phyloP scores from a whole-genome alignment of 2,113 vertebrate genomes.

The Podarcis muralis region DNA sequence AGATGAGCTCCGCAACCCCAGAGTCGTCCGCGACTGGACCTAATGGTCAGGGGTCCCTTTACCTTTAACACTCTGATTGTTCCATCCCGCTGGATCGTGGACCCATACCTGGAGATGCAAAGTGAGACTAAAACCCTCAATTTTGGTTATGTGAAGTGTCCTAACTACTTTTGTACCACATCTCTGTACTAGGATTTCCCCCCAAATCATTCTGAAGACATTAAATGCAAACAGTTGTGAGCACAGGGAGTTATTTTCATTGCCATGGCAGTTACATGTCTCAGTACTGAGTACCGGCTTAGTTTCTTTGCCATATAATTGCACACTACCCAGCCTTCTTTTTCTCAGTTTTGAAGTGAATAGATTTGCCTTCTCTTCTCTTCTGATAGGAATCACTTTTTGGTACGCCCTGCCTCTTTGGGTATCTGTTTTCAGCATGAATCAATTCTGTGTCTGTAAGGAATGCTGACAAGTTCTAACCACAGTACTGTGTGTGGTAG shows the following conservation, averaged over 20 bases:
- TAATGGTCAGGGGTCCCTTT: too few relatives aligned
- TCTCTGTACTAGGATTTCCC: too few relatives aligned
- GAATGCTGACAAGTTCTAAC: constrained; percentile 1
- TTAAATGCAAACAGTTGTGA: neutral
- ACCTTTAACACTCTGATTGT: neutral
- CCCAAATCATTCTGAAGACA: neutral
- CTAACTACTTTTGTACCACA: neutral
- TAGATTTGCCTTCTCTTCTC: neutral
- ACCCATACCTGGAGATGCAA: neutral
- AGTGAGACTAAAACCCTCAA: neutral
- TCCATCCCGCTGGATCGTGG: neutral
- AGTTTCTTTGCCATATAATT: neutral
- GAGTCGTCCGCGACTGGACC: too few relatives aligned
- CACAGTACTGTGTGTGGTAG: constrained; percentile 2
- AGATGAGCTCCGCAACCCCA: too few relatives aligned
- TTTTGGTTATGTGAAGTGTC: neutral
- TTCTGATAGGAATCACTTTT: neutral
- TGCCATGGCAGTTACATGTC: neutral
- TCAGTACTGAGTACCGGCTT: neutral
- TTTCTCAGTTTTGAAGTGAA: neutral
- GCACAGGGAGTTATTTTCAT: neutral
- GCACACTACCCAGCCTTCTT: neutral
- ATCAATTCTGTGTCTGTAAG: neutral
- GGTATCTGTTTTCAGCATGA: constrained; percentile 19
- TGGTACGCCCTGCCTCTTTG: rapidly evolving